phyloP scores from a whole-genome alignment of 1,140 invertebrate genomes.

The Drosophila carrolli region DNA sequence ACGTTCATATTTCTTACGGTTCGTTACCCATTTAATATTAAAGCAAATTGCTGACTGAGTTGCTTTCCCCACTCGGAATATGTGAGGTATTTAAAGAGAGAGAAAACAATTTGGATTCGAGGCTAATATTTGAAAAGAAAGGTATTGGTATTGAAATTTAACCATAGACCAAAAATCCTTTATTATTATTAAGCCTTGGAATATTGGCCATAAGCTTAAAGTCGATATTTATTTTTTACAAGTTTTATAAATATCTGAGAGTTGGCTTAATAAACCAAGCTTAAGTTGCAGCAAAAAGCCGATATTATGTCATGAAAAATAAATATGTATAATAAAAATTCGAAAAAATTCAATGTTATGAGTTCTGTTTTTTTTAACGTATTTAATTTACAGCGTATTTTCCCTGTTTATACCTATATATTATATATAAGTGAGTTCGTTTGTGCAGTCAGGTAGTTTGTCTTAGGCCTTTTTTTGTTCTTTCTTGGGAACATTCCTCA shows the following conservation, averaged over 20 bases:
- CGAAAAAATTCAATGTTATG: too few relatives aligned
- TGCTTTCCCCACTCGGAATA: constrained; percentile 11
- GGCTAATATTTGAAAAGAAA: background rate
- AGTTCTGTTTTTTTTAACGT: background rate
- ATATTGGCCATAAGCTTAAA: too few relatives aligned
- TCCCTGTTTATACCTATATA: constrained; percentile 7
- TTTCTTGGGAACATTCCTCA: constrained; percentile 48
- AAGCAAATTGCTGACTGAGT: constrained; percentile 76
- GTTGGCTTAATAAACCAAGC: too few relatives aligned
- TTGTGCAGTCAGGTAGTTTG: constrained; percentile 58
- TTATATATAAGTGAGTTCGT: background rate
- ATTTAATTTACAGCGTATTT: background rate
- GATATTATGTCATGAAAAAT: too few relatives aligned
- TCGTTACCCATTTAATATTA: constrained; percentile 83
- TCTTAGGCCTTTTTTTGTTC: constrained; percentile 49
- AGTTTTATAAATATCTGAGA: too few relatives aligned
- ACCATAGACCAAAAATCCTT: too few relatives aligned
- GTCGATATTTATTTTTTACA: too few relatives aligned
- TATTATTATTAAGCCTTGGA: too few relatives aligned
- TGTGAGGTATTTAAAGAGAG: background rate
- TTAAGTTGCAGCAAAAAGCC: too few relatives aligned
- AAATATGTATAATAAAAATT: too few relatives aligned
- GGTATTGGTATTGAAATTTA: too few relatives aligned
- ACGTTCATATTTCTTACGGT: constrained; percentile 79
- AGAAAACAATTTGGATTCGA: background rate